Evolutionary conservation across 30 jellyfish, hydroid and myxozoan genomes (phyloP), one percentile per base, ranked within the genome.

Genomic region (Turritopsis rubra): DNA sequence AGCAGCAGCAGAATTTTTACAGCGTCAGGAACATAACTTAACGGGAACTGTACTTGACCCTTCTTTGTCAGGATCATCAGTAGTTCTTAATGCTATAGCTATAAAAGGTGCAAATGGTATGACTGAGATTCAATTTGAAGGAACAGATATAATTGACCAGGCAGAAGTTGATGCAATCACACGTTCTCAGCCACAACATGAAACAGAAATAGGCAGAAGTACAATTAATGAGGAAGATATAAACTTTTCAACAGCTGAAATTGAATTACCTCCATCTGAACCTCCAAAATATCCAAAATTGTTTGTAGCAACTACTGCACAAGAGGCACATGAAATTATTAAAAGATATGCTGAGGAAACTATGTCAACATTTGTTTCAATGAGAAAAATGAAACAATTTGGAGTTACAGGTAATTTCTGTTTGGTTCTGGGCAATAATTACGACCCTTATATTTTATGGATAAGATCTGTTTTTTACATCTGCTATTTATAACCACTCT

Each of bases 351-450:
- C 88, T 13, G 88, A 82, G 30, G 88, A 82, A 66, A 82, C 88
- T 4, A 53, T 82, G 52, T 82, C 88, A 65, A 82, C 88, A 20
- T 82, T 82, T 82, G 88, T 82, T 9, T 82, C 88, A 16, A 82
- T 82, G 88, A 23, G 88, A 65, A 82, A 82, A 29, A 82, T 82
- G 88, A 82, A 82, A 29, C 88, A 82, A 65, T 82, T 21, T 66
- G 88, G 88, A 16, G 53, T 82, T 16, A 82, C 88, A 65, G 88
- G 88, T 82, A 54, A 26, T 9, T 28, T 9, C 19, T 41, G 13
- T 41, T n/a, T n/a, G n/a, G n/a, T n/a, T n/a, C n/a, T n/a, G n/a
- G n/a, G n/a, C n/a, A n/a, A n/a, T n/a, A n/a, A n/a, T n/a, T 60
- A 60, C 17, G n/a, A 60, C n/a, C 18, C 73, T 60, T 60, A 60